phyloP scores from a whole-genome alignment of 53 echinoderm and acorn worm species.

The Holothuria scabra region DNA sequence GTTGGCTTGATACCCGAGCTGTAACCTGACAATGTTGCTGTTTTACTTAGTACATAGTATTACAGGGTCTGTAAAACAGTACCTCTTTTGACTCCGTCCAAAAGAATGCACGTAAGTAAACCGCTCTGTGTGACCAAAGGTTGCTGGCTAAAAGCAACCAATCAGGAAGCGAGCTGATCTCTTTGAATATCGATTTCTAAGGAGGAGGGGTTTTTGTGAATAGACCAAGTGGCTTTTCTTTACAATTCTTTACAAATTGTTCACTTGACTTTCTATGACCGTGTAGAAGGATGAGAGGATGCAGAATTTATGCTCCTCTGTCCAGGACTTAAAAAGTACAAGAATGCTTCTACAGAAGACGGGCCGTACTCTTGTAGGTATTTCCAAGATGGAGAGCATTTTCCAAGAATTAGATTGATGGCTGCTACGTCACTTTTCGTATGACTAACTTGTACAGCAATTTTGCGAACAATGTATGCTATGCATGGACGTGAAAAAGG shows the following conservation, averaged over 20 bases:
- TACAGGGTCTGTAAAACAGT: conserved; percentile 28
- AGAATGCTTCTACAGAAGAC: not conserved
- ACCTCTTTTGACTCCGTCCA: too few species aligned
- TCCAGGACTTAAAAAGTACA: not conserved
- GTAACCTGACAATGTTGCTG: too few species aligned
- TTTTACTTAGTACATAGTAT: not conserved
- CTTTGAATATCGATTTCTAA: conserved; percentile 39
- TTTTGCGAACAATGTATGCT: too few species aligned
- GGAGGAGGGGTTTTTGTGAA: conserved; percentile 37
- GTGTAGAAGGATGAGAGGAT: conserved; percentile 1
- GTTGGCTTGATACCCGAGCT: too few species aligned
- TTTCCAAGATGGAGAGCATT: too few species aligned
- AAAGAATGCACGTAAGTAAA: not conserved
- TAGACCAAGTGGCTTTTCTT: not conserved
- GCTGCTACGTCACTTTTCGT: too few species aligned
- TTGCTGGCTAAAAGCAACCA: conserved; percentile 27
- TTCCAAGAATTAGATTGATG: too few species aligned
- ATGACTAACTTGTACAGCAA: too few species aligned
- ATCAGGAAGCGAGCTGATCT: conserved; percentile 29
- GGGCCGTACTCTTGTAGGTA: too few species aligned
- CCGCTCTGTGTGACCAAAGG: conserved; percentile 35
- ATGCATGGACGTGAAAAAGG: too few species aligned
- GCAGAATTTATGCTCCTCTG: conserved; percentile 3
- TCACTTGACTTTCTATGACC: conserved; percentile 35
- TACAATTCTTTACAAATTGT: conserved; percentile 28